Conservation (phyloP, 2,113 vertebrate species). For the Phrynocephalus versicolor region DNA sequence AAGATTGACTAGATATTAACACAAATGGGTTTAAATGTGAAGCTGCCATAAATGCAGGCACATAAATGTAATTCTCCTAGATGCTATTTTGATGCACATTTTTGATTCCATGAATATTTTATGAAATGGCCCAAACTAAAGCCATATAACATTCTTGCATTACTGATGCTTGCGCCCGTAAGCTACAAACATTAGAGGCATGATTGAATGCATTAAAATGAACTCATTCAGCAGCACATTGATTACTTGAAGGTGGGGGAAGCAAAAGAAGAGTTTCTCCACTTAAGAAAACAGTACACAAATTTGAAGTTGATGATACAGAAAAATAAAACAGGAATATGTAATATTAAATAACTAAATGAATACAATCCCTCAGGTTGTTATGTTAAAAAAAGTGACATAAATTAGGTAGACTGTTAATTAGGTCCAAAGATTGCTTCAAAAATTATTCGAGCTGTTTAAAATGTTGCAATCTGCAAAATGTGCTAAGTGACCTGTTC, state of each 20-base stretch:
- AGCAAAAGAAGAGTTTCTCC: slow-evolving; percentile 75
- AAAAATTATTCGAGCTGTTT: slow-evolving; percentile 90
- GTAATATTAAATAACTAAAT: slow-evolving; percentile 66
- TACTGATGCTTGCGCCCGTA: slow-evolving; percentile 92
- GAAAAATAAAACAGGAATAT: slow-evolving; percentile 65
- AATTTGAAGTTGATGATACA: slow-evolving; percentile 73
- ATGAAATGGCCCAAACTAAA: slow-evolving; percentile 96
- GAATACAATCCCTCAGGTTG: slow-evolving; percentile 71
- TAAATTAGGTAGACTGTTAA: slow-evolving; percentile 87
- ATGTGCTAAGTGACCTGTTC: slow-evolving; percentile 74
- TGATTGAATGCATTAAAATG: slow-evolving; percentile 99
- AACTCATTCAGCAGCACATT: slow-evolving; percentile 96
- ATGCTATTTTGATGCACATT: slow-evolving; percentile 94
- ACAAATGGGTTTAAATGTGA: slow-evolving; percentile 85
- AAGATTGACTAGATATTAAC: slow-evolving; percentile 87
- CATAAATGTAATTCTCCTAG: slow-evolving; percentile 94
- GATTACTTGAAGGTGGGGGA: slow-evolving; percentile 88
- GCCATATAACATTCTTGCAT: slow-evolving; percentile 97
- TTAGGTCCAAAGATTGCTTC: slow-evolving; percentile 89
- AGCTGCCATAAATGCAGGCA: slow-evolving; percentile 87
- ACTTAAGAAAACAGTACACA: slow-evolving; percentile 78
- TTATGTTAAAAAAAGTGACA: slow-evolving; percentile 70
- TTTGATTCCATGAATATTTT: slow-evolving; percentile 95
- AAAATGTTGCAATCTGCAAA: slow-evolving; percentile 83
- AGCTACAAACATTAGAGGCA: slow-evolving; percentile 96